Base-by-base conservation (phyloP, 2,888 invertebrate genomes). In the Carpatolechia fugitivella region DNA sequence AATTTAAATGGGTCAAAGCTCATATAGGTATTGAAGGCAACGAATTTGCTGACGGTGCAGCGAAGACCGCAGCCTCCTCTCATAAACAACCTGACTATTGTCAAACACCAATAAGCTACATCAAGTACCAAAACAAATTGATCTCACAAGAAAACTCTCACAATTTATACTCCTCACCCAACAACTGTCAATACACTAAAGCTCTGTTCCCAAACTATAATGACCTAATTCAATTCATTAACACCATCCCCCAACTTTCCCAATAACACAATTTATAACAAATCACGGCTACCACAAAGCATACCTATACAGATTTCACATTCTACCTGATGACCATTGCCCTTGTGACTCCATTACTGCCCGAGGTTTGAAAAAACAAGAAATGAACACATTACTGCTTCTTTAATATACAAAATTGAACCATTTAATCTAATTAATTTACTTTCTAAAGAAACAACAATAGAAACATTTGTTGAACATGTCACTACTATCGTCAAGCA, bases 281-380 rank as follows among this genome's bases (percentile, higher is more conserved):
- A 55, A 52, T 29, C 60, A 60, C 20, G 56, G 57, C 1, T 56
- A 52, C 41, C 57, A 57, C 13, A 57, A 54, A 13, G 44, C 20
- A 24, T 56, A 60, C 20, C 36, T 60, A 7, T 14, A 54, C 10
- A 29, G 52, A 31, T 56, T 57, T 8, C 52, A 56, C 52, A 60
- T 57, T 1, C 52, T 40, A 1, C 3, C 8, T 11, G 14, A 60
- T 7, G 13, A 52, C 10, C 3, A 1, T 0, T 60, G 60, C 40
- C 57, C 56, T 0, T 60, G 60, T 20, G 57, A 57, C 18, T 11
- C 38, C n/a, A 8, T 14, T 2, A 36, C 30, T 0, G 24, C n/a
- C 1, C 57, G 57, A 48, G 33, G 56, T 4, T 11, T 56, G 1
- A 5, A 10, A n/a, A n/a, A n/a, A n/a, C n/a, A n/a, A n/a, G n/a